Conservation (phyloP, 2,888 invertebrate species). For the Rhodophaea formosa region DNA sequence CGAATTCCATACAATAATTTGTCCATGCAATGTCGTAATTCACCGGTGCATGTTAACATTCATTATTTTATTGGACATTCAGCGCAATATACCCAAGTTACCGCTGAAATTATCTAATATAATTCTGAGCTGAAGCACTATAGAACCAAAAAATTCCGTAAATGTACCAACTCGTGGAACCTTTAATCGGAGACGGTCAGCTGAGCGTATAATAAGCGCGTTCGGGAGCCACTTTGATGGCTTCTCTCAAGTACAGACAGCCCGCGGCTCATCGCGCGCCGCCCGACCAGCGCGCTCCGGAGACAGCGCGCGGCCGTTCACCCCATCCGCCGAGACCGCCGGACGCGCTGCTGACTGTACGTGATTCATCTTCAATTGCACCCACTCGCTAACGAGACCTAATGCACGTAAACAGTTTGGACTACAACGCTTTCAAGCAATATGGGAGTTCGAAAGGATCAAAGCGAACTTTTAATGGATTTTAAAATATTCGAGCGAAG, state of each 20-base stretch:
- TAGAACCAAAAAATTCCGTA: too few relatives aligned
- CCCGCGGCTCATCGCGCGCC: background rate
- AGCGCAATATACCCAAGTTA: too few relatives aligned
- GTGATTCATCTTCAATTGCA: slow-evolving; percentile 14
- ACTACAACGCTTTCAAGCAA: background rate
- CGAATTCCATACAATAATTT: too few relatives aligned
- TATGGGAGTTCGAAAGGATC: background rate
- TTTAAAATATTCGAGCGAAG: too few relatives aligned
- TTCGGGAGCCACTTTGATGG: background rate
- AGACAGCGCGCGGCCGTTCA: background rate
- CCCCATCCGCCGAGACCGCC: background rate
- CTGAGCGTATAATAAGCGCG: background rate
- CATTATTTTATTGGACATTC: too few relatives aligned
- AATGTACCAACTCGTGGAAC: background rate
- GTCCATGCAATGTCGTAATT: too few relatives aligned
- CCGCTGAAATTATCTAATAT: too few relatives aligned
- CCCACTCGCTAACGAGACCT: background rate
- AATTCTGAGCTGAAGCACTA: too few relatives aligned
- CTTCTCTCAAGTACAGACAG: background rate
- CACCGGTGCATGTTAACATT: too few relatives aligned
- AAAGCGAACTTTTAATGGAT: background rate
- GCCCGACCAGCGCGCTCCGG: background rate
- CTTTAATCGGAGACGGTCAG: background rate
- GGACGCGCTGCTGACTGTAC: background rate
- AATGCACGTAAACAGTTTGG: background rate